A percentile compares a stretch with the other conserved stretches of the same genome.
Evolutionary conservation across 1,140 invertebrate genomes (phyloP).

Genomic region (Eubasilissa regina): DNA sequence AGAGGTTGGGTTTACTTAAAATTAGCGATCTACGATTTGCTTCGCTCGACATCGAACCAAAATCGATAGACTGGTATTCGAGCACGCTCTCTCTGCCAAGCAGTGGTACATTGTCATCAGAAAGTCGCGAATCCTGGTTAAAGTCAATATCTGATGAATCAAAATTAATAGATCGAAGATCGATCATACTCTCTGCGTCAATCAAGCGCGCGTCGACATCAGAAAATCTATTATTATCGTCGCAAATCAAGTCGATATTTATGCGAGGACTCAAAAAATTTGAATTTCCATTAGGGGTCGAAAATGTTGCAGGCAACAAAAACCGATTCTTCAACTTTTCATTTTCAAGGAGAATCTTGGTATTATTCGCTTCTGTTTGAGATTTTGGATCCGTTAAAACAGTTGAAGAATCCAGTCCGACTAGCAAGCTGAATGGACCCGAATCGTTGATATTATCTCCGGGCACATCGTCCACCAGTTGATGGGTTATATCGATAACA

Average conservation of each 20-base stretch:
- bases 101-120: conserved; percentile 23
- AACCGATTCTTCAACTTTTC: conserved; percentile 5
- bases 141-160: conserved; percentile 6
- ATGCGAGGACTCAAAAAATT: conserved; percentile 1
- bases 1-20: conserved; percentile 19
- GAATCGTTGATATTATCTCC: conserved; percentile 66
- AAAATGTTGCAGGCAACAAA: neutral
- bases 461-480: conserved; percentile 66
- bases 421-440: conserved; percentile 74
- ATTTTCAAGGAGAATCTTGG: neutral
- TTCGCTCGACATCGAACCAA: conserved; percentile 34
- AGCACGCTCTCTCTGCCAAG: conserved; percentile 50
- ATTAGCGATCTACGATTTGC: conserved; percentile 25
- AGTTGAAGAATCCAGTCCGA: conserved; percentile 65
- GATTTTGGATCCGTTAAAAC: neutral
- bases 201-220: neutral
- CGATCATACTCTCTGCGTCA: neutral
- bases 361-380: neutral
- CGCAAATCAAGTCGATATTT: neutral
- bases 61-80: conserved; percentile 47
- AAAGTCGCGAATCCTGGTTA: neutral
- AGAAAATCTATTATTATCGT: neutral
- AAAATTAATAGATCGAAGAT: conserved; percentile 5
- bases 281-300: neutral
- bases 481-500: conserved; percentile 66